Evolutionary conservation across 2,113 vertebrate genomes (phyloP), one percentile per base, ranked within the genome.

Genomic region (Pelvicachromis taeniatus): DNA sequence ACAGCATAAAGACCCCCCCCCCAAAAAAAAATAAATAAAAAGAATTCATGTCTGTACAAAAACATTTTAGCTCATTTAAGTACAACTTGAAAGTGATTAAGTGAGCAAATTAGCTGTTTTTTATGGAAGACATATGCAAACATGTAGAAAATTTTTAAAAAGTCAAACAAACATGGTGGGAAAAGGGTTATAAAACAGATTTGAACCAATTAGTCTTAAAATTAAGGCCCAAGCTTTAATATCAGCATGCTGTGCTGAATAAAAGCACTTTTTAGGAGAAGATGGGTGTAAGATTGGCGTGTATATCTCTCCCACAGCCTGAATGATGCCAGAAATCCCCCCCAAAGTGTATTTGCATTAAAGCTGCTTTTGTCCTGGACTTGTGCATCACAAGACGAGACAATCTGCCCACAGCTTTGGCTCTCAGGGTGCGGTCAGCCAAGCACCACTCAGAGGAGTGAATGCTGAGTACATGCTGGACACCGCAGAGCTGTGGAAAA

Each of bases 351-450:
- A 83, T 89, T 82, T 85, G 78, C 83, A 58, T 89, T 83, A 83
- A 77, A 85, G 52, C 85, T 80, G 82, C 85, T 84, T 63, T 84
- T 58, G 50, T 80, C 23, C 29, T 4, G 17, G 70, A 82, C 87
- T 77, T 14, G 38, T 14, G 31, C 65, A 61, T 48, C 82, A 78
- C 70, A 91, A 82, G 82, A 65, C 78, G 77, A 61, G 68, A 77
- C 26, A 80, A 91, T 83, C 87, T 80, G 19, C 68, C 70, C 83
- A 3, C 87, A 87, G 78, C 33, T 89, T 82, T 85, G 90, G 82
- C 85, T 86, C 75, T 45, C 4, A 5, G 78, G 35, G 55, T 54
- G 77, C 63, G 48, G 86, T 88, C 83, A 80, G 68, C 45, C 42
- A 45, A 78, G 48, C 81, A 13, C 55, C 7, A 70, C 84, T 78